Evolutionary conservation across 2,888 invertebrate species (phyloP).

Genomic region (Salticus scenicus): DNA sequence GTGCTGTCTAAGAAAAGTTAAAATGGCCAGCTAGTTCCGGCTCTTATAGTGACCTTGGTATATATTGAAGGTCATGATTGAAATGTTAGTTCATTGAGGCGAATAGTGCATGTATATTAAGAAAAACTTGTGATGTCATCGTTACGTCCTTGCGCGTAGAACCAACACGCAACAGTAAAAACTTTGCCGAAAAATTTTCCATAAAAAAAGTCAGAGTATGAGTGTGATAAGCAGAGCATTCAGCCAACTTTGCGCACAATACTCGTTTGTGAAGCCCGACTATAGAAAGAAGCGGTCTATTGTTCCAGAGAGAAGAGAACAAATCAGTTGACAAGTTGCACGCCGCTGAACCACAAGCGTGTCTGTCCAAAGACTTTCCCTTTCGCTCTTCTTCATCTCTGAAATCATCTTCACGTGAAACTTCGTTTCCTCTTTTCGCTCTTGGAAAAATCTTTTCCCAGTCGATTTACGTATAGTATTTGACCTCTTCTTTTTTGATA

Average conservation of each 20-base stretch:
- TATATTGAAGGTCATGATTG: constrained; percentile 35
- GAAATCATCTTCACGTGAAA: background rate
- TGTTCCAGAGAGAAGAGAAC: constrained; percentile 22
- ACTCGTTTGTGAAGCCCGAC: constrained; percentile 38
- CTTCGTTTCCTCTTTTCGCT: background rate
- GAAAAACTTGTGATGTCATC: constrained; percentile 46
- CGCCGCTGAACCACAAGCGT: background rate
- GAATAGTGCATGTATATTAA: constrained; percentile 44
- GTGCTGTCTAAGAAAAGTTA: constrained; percentile 23
- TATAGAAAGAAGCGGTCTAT: constrained; percentile 40
- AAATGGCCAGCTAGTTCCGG: constrained; percentile 37
- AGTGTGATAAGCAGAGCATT: constrained; percentile 56
- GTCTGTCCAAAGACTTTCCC: background rate
- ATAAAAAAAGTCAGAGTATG: constrained; percentile 7
- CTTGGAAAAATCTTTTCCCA: background rate
- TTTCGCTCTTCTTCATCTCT: background rate
- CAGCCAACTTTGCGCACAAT: constrained; percentile 36
- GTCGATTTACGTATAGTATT: too few relatives aligned
- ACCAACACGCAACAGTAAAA: constrained; percentile 37
- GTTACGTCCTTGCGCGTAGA: constrained; percentile 43
- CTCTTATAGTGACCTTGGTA: constrained; percentile 52
- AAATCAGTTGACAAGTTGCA: constrained; percentile 2
- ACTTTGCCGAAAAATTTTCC: constrained; percentile 15
- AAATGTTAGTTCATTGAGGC: constrained; percentile 49
- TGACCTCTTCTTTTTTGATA: too few relatives aligned